phyloP scores from a whole-genome alignment of 2,888 invertebrate genomes.

The Heterodera filipjevi region DNA sequence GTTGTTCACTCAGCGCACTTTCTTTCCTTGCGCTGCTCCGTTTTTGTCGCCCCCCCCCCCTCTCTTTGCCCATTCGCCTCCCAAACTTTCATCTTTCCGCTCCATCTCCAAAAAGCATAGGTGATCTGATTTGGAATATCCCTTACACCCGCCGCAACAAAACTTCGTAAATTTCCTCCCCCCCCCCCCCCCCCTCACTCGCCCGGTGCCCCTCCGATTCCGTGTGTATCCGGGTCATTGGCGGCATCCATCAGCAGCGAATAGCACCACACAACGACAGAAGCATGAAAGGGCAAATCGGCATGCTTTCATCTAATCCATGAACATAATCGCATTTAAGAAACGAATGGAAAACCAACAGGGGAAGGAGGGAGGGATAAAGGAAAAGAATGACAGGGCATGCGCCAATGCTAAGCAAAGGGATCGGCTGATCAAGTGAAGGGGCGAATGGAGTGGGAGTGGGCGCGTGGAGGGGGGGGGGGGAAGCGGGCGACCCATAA shows the following conservation, averaged over 20 bases:
- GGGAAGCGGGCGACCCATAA: background rate
- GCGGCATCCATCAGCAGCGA: background rate
- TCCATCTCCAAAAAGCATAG: background rate
- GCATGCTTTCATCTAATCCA: background rate
- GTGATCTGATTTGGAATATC: background rate
- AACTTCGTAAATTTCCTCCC: background rate
- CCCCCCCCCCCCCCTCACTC: background rate
- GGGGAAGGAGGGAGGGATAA: background rate
- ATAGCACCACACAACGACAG: background rate
- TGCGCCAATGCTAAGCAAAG: too few species aligned
- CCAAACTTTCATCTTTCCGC: too few species aligned
- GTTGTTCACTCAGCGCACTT: background rate
- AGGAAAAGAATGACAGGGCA: too few species aligned
- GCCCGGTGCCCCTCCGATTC: background rate
- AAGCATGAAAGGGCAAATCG: constrained; percentile 7
- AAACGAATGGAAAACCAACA: background rate
- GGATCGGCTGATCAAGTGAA: background rate
- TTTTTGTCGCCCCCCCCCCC: background rate
- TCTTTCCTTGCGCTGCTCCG: background rate
- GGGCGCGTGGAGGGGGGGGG: background rate
- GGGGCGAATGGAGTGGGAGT: too few species aligned
- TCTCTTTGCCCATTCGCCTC: background rate
- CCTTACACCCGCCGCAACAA: background rate
- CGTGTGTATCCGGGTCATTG: constrained; percentile 7
- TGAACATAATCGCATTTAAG: background rate